Percentiles rank a stretch among this genome's conserved stretches.
Conservation (phyloP, 1,140 invertebrate genomes). For the Calephelis nemesis region DNA sequence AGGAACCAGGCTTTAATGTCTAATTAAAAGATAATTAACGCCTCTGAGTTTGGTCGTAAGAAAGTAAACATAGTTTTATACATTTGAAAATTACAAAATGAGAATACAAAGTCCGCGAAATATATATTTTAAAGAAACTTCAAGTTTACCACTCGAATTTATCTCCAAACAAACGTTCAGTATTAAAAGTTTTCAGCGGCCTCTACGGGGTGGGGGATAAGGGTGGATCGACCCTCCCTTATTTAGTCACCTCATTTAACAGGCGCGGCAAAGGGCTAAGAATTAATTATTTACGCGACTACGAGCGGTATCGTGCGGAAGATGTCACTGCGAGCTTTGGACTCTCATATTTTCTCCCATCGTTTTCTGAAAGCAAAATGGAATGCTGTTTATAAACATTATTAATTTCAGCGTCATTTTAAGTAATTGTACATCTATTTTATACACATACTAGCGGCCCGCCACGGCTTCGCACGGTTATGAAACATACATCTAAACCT, state of each 20-base stretch:
- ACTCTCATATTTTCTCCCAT: conserved; percentile 46
- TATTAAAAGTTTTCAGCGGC: conserved; percentile 61
- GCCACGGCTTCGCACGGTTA: too few relatives aligned
- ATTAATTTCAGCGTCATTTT: conserved; percentile 21
- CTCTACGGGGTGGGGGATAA: conserved; percentile 35
- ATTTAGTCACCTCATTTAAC: conserved; percentile 72
- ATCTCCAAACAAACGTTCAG: conserved; percentile 56
- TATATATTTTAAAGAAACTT: conserved; percentile 19
- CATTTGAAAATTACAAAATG: too few relatives aligned
- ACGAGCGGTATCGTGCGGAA: conserved; percentile 54
- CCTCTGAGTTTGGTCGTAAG: too few relatives aligned
- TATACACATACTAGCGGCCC: too few relatives aligned
- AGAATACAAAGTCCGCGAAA: not conserved
- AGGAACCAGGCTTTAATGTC: too few relatives aligned
- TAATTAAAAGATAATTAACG: too few relatives aligned
- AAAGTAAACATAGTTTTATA: too few relatives aligned
- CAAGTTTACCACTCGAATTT: conserved; percentile 38
- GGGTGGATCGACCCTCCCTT: conserved; percentile 53
- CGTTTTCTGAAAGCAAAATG: conserved; percentile 38
- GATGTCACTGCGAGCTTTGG: conserved; percentile 57
- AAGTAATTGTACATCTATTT: not conserved
- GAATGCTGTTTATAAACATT: conserved; percentile 32
- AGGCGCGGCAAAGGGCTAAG: conserved; percentile 66
- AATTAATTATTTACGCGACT: conserved; percentile 65
- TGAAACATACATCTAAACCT: too few relatives aligned